Evolutionary conservation across 2,888 invertebrate genomes (phyloP), one percentile per base, ranked within the genome.

Genomic region (Erannis defoliaria): DNA sequence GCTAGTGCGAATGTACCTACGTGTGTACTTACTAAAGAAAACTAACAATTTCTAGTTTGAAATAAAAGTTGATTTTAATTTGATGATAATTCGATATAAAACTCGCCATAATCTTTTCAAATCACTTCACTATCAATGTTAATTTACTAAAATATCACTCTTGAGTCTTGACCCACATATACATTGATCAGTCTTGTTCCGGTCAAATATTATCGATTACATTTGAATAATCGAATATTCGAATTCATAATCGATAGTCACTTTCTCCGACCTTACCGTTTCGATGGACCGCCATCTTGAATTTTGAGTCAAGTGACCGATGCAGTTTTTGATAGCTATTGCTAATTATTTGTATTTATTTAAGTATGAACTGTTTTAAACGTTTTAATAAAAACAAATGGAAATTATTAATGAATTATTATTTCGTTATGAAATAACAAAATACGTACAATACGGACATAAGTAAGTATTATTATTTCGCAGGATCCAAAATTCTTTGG

Each of bases 261-360:
- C 63, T 58, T 58, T 63, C 63, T 55, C 63, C 45, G 16, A 57
- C 57, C 50, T 50, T 45, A 45, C 54, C 54, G 50, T 42, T 62
- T 43, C 37, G 21, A 26, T 48, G 42, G 38, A 21, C 43, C 31
- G 62, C 62, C 62, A 43, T 54, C 33, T 63, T 63, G 31, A 9
- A 46, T 50, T 40, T 6, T 46, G 6, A 19, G 23, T 43, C 43
- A 43, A 42, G 23, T 55, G 23, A 12, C n/a, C 21, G 21, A 35
- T 45, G 33, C 12, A 18, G 2, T 48, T 48, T 21, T 37, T 14
- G 16, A 29, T 16, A 9, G 1, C 14, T 23, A n/a, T 45, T 26
- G 43, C 43, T 5, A 45, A 26, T n/a, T n/a, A n/a, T n/a, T n/a
- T n/a, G n/a, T n/a, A n/a, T n/a, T n/a, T n/a, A n/a, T n/a, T n/a